Evolutionary conservation across 2,888 invertebrate species (phyloP).

Genomic region (Ormyrus rosae): DNA sequence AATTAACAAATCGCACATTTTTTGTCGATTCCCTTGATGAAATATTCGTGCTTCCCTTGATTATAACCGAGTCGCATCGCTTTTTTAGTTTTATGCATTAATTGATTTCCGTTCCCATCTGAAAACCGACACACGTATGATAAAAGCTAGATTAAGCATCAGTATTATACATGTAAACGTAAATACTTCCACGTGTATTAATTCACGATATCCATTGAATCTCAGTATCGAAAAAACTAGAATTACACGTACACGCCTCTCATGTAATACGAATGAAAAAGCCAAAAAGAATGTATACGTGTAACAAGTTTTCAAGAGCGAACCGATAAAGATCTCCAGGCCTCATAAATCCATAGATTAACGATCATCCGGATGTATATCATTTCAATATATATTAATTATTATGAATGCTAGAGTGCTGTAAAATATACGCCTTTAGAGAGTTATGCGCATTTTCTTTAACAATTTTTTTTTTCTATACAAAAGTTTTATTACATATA

Average conservation of each 20-base stretch:
- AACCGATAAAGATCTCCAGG: constrained; percentile 21
- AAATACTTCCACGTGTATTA: constrained; percentile 56
- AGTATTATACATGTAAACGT: constrained; percentile 51
- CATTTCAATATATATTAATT: constrained; percentile 56
- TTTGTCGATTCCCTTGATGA: not conserved
- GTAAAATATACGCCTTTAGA: constrained; percentile 73
- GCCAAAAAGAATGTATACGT: constrained; percentile 19
- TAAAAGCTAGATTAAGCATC: constrained; percentile 47
- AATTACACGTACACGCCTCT: constrained; percentile 19
- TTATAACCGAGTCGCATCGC: not conserved
- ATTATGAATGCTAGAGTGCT: constrained; percentile 75
- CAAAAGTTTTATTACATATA: constrained; percentile 1
- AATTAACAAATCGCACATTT: too few species aligned
- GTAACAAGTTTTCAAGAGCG: constrained; percentile 29
- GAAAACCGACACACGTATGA: constrained; percentile 21
- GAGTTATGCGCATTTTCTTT: constrained; percentile 70
- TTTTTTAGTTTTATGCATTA: constrained; percentile 28
- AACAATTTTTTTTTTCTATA: constrained; percentile 21
- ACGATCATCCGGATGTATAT: constrained; percentile 46
- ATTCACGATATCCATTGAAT: constrained; percentile 48
- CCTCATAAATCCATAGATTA: constrained; percentile 38
- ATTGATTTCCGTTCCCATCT: constrained; percentile 20
- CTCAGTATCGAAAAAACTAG: constrained; percentile 27
- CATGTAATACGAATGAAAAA: not conserved
- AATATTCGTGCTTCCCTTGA: not conserved